Evolutionary conservation across 2,797 vertebrate genomes (phyloP).

Genomic region (Oryzias sinensis): DNA sequence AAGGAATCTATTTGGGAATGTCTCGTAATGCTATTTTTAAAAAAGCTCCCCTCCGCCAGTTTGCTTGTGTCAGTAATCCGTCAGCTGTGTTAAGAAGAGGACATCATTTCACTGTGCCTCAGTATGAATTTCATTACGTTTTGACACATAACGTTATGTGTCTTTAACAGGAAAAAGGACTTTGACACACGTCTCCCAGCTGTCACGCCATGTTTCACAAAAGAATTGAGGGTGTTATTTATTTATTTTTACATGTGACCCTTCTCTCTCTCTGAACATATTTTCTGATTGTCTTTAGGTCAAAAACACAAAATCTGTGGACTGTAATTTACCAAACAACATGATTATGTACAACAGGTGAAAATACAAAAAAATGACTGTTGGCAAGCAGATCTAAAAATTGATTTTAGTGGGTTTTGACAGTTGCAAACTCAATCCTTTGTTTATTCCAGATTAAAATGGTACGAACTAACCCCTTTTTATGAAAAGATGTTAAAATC

Average conservation of each 20-base stretch:
- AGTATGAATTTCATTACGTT: slow-evolving; percentile 10
- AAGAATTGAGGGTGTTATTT: not conserved
- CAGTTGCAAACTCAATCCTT: slow-evolving; percentile 3
- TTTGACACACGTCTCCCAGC: slow-evolving; percentile 1
- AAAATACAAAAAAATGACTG: slow-evolving; percentile 13
- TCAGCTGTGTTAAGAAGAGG: slow-evolving; percentile 22
- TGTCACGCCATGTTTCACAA: not conserved
- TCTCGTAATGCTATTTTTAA: slow-evolving; percentile 24
- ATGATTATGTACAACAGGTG: slow-evolving; percentile 19
- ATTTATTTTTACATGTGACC: not conserved
- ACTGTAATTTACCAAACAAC: slow-evolving; percentile 11
- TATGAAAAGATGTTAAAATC: not conserved
- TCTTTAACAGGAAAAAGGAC: not conserved
- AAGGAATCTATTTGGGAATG: slow-evolving; percentile 1
- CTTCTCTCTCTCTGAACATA: slow-evolving; percentile 4
- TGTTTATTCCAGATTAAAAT: slow-evolving; percentile 4
- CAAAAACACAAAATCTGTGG: slow-evolving; percentile 4
- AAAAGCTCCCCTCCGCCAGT: not conserved
- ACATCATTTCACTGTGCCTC: slow-evolving; percentile 12
- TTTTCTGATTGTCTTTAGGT: slow-evolving; percentile 1
- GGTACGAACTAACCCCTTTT: slow-evolving; percentile 2
- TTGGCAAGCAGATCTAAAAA: slow-evolving; percentile 1
- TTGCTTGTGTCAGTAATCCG: slow-evolving; percentile 28
- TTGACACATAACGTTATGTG: slow-evolving; percentile 20
- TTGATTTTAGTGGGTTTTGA: not conserved